Evolutionary conservation across 2,888 invertebrate genomes (phyloP).

Genomic region (Cantharis rustica): DNA sequence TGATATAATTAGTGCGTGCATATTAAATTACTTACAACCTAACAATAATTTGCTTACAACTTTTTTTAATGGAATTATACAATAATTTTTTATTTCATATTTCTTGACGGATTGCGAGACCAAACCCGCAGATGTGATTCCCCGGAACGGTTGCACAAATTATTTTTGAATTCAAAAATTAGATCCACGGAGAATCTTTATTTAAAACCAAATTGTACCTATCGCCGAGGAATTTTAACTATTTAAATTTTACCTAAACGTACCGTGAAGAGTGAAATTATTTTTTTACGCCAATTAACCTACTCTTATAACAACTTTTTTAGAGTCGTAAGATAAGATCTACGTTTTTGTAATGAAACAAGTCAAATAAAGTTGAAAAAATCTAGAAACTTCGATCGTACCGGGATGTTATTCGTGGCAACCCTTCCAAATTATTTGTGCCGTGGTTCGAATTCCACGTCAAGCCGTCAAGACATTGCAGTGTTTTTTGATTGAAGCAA

Average conservation of each 20-base stretch:
- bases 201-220: background rate
- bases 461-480: too few species aligned
- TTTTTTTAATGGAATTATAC: background rate
- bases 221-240: background rate
- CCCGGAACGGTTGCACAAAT: background rate
- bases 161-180: background rate
- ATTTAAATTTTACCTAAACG: background rate
- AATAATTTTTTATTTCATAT: background rate
- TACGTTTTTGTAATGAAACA: background rate
- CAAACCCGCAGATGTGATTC: background rate
- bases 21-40: background rate
- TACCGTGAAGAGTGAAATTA: background rate
- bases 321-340: background rate
- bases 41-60: background rate
- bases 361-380: background rate
- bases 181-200: too few species aligned
- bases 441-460: background rate
- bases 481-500: too few species aligned
- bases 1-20: conserved; percentile 20
- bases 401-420: too few species aligned
- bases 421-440: background rate
- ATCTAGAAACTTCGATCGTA: background rate
- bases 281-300: background rate
- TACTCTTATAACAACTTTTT: background rate
- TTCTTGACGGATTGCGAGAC: background rate